Conservation (phyloP, 2,888 invertebrate species). For the Acanthosepion lycidas region DNA sequence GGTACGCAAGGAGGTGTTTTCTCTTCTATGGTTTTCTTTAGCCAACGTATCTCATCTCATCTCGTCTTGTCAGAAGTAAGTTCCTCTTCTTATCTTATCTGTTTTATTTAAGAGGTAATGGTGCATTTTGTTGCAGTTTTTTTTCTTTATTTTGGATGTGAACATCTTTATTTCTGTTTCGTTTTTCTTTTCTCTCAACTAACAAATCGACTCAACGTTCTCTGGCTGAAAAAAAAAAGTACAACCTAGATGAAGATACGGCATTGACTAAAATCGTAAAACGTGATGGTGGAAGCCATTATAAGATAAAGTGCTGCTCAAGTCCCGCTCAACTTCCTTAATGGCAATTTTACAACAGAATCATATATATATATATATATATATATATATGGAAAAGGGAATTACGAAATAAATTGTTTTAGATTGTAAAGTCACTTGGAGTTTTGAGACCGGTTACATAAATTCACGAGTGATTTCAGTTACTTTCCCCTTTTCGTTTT, state of each 20-base stretch:
- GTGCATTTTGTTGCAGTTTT: not conserved
- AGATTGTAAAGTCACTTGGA: not conserved
- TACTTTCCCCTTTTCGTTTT: not conserved
- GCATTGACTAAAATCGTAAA: not conserved
- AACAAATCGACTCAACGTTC: not conserved
- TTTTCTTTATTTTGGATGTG: not conserved
- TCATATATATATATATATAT: not conserved
- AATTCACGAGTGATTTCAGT: not conserved
- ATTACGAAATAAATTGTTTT: not conserved
- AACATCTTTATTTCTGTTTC: not conserved
- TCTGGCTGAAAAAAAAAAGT: not conserved
- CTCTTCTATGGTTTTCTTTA: not conserved
- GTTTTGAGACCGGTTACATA: not conserved
- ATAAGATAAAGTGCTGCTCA: not conserved
- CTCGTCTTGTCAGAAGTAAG: not conserved
- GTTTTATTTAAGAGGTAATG: conserved; percentile 9
- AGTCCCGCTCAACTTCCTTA: not conserved
- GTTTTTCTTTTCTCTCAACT: not conserved
- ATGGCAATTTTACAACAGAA: not conserved
- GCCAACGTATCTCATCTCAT: not conserved
- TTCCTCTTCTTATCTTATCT: not conserved
- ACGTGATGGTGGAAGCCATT: not conserved
- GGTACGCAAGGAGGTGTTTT: not conserved
- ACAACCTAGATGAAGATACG: not conserved
- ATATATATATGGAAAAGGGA: not conserved